Evolutionary conservation across 2,888 invertebrate genomes (phyloP), one percentile per base, ranked within the genome.

Genomic region (Noctua comes): DNA sequence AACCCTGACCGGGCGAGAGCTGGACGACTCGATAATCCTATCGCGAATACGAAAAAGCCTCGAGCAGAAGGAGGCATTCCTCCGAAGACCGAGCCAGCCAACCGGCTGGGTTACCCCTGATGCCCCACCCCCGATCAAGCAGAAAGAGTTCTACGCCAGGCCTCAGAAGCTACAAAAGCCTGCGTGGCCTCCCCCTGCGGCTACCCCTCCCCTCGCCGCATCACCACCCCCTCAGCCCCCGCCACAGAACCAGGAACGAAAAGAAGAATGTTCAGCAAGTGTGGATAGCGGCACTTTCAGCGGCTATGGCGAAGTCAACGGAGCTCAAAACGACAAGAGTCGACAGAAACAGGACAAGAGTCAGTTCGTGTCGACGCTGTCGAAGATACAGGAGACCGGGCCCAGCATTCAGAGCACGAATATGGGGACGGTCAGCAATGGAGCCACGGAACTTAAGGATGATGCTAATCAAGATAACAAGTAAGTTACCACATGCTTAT

Each of bases 11-110:
- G 98, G 97, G 79, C 97, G 97, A 91, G 97, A 98, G 88, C 97
- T 97, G 85, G 98, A 98, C 93, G 98, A 98, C 94, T 98, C 98
- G 79, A 97, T 98, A 69, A 97, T 98, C 90, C 98, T 98, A 97
- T 98, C 97, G 86, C 97, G 98, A 95, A 97, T 98, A 93, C 97
- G 98, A 88, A 98, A 98, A 93, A 98, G 98, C 91, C 98, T 98
- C 91, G 98, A 99, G 92, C 98, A 99, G 92, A 99, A 99, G 94
- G 99, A 99, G 93, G 99, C 99, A 90, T 99, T 99, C 94, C 97
- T 99, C 80, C 97, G 98, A 92, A 97, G 98, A 87, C 98, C 98
- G 90, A 98, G 97, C 93, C 97, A 97, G 90, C 98, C 98, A 43
- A 97, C 97, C 76, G 97, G 97, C 76, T 97, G 97, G 97, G 97